Evolutionary conservation across 2,888 invertebrate species (phyloP).

Genomic region (Calameuta idolon): DNA sequence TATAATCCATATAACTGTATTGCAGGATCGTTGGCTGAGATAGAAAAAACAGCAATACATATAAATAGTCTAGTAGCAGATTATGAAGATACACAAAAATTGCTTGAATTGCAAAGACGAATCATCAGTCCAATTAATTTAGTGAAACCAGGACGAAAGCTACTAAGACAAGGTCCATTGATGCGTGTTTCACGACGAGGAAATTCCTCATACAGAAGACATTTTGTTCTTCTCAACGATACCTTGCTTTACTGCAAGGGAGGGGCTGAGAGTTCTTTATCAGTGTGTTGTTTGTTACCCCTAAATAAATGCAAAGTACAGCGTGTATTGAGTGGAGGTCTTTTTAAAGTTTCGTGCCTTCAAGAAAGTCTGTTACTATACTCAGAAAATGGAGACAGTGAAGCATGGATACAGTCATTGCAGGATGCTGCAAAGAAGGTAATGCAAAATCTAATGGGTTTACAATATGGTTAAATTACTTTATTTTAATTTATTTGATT

Average conservation of each 20-base stretch:
- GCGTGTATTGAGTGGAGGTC: constrained; percentile 71
- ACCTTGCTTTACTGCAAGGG: constrained; percentile 81
- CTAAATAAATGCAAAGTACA: constrained; percentile 77
- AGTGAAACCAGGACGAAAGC: constrained; percentile 76
- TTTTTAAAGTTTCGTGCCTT: constrained; percentile 74
- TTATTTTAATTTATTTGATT: constrained; percentile 6
- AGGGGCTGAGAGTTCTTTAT: constrained; percentile 72
- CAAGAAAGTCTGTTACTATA: constrained; percentile 72
- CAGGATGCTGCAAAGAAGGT: constrained; percentile 71
- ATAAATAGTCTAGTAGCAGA: constrained; percentile 80
- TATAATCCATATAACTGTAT: constrained; percentile 14
- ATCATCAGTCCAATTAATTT: constrained; percentile 74
- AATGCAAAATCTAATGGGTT: constrained; percentile 14
- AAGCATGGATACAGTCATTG: constrained; percentile 72
- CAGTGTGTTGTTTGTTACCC: constrained; percentile 77
- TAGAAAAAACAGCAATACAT: constrained; percentile 77
- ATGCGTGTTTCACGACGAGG: constrained; percentile 71
- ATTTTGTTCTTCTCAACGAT: constrained; percentile 80
- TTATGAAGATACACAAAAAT: constrained; percentile 78
- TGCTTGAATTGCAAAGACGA: constrained; percentile 76
- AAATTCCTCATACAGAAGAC: constrained; percentile 66
- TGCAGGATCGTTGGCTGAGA: constrained; percentile 75
- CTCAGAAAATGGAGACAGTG: constrained; percentile 70
- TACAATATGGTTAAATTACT: not conserved
- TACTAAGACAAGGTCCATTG: constrained; percentile 76